phyloP scores from a whole-genome alignment of 2,113 vertebrate species.

The Pleuronectes platessa region DNA sequence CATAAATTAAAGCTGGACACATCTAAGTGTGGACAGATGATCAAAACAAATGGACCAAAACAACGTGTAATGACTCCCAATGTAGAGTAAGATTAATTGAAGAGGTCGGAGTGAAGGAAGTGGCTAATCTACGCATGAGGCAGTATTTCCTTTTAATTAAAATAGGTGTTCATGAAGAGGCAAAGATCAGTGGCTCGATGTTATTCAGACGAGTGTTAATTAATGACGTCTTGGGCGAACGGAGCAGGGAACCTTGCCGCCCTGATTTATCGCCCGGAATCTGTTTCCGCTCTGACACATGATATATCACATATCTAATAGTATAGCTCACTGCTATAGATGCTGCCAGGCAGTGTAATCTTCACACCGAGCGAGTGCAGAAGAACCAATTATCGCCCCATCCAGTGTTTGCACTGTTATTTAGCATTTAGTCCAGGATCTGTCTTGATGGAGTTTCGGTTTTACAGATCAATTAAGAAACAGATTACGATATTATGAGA shows the following conservation, averaged over 20 bases:
- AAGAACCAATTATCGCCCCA: not conserved
- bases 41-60: constrained; percentile 54
- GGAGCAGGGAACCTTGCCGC: constrained; percentile 6
- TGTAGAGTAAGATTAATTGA: constrained; percentile 48
- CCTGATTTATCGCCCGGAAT: constrained; percentile 42
- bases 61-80: constrained; percentile 39
- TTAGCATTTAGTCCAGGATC: not conserved
- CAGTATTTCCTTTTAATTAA: constrained; percentile 55
- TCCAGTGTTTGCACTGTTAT: not conserved
- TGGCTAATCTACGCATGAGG: constrained; percentile 43
- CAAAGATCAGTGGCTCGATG: constrained; percentile 38
- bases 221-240: constrained; percentile 37
- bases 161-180: constrained; percentile 29
- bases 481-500: no score
- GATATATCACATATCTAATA: constrained; percentile 16
- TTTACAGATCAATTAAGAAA: no score
- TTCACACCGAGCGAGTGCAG: not conserved
- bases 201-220: constrained; percentile 44
- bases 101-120: constrained; percentile 29
- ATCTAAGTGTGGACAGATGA: constrained; percentile 36
- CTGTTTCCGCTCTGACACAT: constrained; percentile 24
- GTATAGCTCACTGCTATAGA: not conserved
- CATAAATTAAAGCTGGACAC: not conserved
- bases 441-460: not conserved
- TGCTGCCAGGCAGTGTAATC: not conserved